Conservation (phyloP, 1,140 invertebrate genomes). For the Sarcophaga peregrina region DNA sequence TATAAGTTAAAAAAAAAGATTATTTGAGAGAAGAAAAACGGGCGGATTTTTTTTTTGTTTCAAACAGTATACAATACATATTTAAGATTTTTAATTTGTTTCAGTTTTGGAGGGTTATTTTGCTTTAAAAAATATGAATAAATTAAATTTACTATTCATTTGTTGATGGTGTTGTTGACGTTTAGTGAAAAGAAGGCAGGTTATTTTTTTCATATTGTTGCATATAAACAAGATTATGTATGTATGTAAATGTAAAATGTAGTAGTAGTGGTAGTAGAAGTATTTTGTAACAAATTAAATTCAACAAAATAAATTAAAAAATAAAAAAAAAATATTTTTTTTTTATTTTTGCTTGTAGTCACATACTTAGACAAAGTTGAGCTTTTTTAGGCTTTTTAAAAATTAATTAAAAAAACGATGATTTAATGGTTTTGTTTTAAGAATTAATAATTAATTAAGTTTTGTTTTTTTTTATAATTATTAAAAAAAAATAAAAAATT, state of each 20-base stretch:
- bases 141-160: not conserved
- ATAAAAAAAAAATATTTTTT: slow-evolving; percentile 1
- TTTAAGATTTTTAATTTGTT: not conserved
- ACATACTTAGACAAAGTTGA: slow-evolving; percentile 9
- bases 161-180: not conserved
- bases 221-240: not conserved
- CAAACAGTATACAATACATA: not conserved
- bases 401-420: slow-evolving; percentile 24
- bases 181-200: slow-evolving; percentile 1
- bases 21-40: not conserved
- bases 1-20: too few species aligned
- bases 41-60: not conserved
- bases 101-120: not conserved
- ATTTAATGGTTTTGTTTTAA: slow-evolving; percentile 31
- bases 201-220: not conserved
- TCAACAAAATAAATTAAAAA: slow-evolving; percentile 25
- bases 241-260: not conserved
- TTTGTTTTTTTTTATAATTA: slow-evolving; percentile 28
- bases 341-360: not conserved
- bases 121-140: not conserved
- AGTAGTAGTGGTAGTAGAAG: not conserved
- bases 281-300: slow-evolving; percentile 25
- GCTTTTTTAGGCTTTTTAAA: slow-evolving; percentile 21
- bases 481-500: not conserved
- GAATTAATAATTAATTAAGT: slow-evolving; percentile 34